Evolutionary conservation across 1,140 invertebrate genomes (phyloP).

Genomic region (Drosophila sechellia): DNA sequence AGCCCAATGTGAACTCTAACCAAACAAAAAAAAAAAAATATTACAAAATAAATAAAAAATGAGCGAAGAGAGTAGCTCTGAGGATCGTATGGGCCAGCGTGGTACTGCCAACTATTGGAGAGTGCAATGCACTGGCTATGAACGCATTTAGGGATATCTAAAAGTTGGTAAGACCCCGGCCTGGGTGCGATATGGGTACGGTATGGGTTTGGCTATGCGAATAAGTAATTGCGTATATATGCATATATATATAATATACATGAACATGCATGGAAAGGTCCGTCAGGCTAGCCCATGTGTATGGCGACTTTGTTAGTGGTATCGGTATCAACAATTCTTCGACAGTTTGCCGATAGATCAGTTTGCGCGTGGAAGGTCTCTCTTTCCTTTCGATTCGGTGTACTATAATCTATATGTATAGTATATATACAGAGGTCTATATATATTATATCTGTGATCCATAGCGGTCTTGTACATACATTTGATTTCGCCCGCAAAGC

Average conservation of each 20-base stretch:
- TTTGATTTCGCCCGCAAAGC: constrained; percentile 7
- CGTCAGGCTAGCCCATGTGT: constrained; percentile 4
- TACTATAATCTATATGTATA: constrained; percentile 11
- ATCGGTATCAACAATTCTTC: constrained; percentile 79
- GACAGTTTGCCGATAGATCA: constrained; percentile 81
- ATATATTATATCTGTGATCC: not conserved
- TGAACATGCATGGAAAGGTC: constrained; percentile 20
- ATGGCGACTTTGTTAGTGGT: constrained; percentile 49
- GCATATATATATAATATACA: constrained; percentile 3
- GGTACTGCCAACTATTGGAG: not conserved
- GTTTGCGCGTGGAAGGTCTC: constrained; percentile 78
- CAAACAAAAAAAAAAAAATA: not conserved
- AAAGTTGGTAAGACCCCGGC: constrained; percentile 13
- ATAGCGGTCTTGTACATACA: constrained; percentile 9
- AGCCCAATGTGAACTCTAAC: not conserved
- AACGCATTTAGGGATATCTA: constrained; percentile 25
- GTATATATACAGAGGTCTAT: not conserved
- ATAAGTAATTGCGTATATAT: not conserved
- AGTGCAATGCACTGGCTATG: constrained; percentile 26
- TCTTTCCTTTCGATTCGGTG: constrained; percentile 44
- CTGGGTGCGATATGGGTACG: not conserved
- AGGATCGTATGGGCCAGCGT: not conserved
- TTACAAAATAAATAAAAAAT: too few relatives aligned
- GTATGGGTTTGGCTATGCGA: not conserved
- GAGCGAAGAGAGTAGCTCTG: not conserved